These are phyloP conservation scores for Platichthys flesus DNA, from an alignment of 2,113 vertebrate genomes.

Conservation along the genomic window DNA sequence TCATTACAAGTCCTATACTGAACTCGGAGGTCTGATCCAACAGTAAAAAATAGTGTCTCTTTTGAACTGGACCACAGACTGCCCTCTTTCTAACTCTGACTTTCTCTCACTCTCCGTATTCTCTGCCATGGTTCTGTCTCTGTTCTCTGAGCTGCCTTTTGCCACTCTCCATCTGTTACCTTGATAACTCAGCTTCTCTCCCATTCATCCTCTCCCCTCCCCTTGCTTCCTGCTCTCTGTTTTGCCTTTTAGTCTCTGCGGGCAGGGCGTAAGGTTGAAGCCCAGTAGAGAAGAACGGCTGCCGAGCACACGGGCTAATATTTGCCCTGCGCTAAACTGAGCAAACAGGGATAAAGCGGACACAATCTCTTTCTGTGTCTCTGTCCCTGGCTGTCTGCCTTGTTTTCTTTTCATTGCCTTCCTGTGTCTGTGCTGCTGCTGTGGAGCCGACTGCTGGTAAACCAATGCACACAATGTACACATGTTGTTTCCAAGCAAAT, in stretches of 20 bases:
- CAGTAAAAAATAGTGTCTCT: not conserved
- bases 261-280: conserved; percentile 41
- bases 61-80: conserved; percentile 20
- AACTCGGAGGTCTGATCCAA: not conserved
- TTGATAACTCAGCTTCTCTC: conserved; percentile 8
- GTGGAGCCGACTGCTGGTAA: conserved; percentile 37
- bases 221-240: not conserved
- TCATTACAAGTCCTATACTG: not conserved
- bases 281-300: conserved; percentile 63
- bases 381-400: conserved; percentile 56
- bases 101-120: conserved; percentile 19
- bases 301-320: conserved; percentile 67
- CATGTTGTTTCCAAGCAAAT: conserved; percentile 46
- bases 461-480: conserved; percentile 14
- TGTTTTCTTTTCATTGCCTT: conserved; percentile 69
- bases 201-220: conserved; percentile 6
- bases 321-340: conserved; percentile 74
- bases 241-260: conserved; percentile 27
- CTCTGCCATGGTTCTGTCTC: conserved; percentile 19
- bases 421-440: conserved; percentile 32
- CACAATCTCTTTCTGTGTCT: conserved; percentile 63
- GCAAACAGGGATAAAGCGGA: conserved; percentile 77
- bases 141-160: conserved; percentile 22
- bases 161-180: conserved; percentile 31
- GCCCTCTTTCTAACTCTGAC: conserved; percentile 9